A percentile compares a stretch with the other conserved stretches of the same genome.
phyloP scores from a whole-genome alignment of 2,888 invertebrate species.

The Trichopoda pennipes region DNA sequence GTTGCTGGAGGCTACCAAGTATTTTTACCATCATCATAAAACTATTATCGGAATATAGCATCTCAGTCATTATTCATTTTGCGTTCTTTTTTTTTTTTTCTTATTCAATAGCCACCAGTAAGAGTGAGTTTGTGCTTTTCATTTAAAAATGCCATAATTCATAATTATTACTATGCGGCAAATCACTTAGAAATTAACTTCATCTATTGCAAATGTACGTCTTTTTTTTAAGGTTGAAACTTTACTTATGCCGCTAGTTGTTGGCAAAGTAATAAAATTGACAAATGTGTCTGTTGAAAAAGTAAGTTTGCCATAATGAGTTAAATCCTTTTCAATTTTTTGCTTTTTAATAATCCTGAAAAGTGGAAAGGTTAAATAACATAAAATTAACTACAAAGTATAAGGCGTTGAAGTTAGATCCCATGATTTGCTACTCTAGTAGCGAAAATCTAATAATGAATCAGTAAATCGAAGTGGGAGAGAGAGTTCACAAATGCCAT shows the following conservation, averaged over 20 bases:
- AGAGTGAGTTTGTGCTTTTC: slow-evolving; percentile 17
- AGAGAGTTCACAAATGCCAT: no score
- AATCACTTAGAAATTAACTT: slow-evolving; percentile 67
- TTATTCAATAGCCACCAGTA: slow-evolving; percentile 1
- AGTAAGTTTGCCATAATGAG: slow-evolving; percentile 64
- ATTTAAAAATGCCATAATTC: slow-evolving; percentile 63
- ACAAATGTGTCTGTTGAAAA: slow-evolving; percentile 65
- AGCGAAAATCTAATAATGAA: no score
- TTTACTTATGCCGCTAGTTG: background rate
- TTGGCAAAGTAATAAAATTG: slow-evolving; percentile 59
- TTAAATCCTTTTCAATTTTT: slow-evolving; percentile 42
- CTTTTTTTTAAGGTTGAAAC: background rate
- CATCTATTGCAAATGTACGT: slow-evolving; percentile 37
- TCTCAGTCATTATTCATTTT: slow-evolving; percentile 50
- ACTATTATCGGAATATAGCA: slow-evolving; percentile 49
- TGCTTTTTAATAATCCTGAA: slow-evolving; percentile 4
- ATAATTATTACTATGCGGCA: slow-evolving; percentile 69
- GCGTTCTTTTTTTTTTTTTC: background rate
- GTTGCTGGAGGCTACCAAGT: background rate
- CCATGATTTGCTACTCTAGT: no score
- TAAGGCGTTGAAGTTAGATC: background rate
- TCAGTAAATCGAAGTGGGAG: no score
- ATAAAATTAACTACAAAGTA: background rate
- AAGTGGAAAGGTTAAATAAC: background rate
- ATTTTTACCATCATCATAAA: slow-evolving; percentile 35